phyloP scores from a whole-genome alignment of 2,888 invertebrate genomes.

The Harpalus rubripes region DNA sequence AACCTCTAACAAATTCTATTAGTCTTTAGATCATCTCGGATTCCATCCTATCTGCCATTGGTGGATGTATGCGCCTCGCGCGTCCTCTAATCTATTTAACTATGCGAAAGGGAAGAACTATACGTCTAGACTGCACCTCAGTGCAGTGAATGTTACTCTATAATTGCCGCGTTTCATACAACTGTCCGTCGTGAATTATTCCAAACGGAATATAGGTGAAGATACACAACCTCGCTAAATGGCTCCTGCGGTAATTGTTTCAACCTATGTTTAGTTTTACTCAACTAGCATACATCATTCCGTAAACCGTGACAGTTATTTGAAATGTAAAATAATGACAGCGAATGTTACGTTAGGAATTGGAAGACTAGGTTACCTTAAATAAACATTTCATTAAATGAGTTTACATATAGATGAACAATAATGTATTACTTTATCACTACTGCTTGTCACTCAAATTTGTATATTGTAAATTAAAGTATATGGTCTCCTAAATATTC shows the following conservation, averaged over 20 bases:
- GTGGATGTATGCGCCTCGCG: not conserved
- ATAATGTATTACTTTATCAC: too few species aligned
- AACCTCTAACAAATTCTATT: slow-evolving; percentile 5
- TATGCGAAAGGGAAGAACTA: slow-evolving; percentile 9
- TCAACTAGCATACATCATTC: too few species aligned
- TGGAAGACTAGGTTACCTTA: too few species aligned
- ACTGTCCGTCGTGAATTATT: slow-evolving; percentile 1
- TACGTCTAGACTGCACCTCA: not conserved
- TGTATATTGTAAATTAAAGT: too few species aligned
- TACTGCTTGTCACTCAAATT: too few species aligned
- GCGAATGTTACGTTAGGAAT: too few species aligned
- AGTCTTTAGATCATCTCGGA: not conserved
- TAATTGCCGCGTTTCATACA: not conserved
- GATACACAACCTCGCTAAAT: not conserved
- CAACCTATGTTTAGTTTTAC: slow-evolving; percentile 2
- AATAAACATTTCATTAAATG: too few species aligned
- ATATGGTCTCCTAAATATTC: too few species aligned
- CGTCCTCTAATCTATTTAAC: slow-evolving; percentile 32
- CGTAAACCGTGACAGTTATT: too few species aligned
- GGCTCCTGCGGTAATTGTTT: not conserved
- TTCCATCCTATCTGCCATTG: too few species aligned
- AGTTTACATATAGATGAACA: too few species aligned
- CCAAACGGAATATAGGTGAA: not conserved
- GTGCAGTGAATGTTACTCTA: not conserved
- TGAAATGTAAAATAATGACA: too few species aligned